Conservation (phyloP, 2,113 vertebrate species). For the Hystrix cristata region DNA sequence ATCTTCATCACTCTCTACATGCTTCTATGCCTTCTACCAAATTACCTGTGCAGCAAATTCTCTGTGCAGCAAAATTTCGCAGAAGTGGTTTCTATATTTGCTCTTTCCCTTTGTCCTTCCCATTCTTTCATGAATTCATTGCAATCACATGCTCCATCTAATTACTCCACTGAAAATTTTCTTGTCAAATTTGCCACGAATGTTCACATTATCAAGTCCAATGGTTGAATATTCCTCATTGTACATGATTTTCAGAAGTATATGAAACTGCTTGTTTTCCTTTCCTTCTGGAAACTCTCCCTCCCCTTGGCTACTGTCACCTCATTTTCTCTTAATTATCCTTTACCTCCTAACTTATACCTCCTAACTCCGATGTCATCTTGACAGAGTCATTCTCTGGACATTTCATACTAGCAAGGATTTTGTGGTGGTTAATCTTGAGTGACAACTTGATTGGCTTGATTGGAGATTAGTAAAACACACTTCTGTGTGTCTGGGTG, state of each 20-base stretch:
- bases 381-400: background rate
- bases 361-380: background rate
- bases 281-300: conserved; percentile 25
- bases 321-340: conserved; percentile 23
- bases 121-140: background rate
- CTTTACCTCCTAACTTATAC: background rate
- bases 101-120: background rate
- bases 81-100: conserved; percentile 6
- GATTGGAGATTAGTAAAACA: background rate
- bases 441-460: background rate
- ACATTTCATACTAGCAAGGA: background rate
- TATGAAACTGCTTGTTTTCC: background rate
- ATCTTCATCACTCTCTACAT: background rate
- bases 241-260: background rate
- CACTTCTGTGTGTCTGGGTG: background rate
- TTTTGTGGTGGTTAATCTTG: background rate
- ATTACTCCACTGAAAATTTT: conserved; percentile 15
- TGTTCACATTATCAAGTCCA: background rate
- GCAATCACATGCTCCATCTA: background rate
- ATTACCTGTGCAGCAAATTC: background rate
- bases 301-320: background rate
- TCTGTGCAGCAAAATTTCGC: conserved; percentile 44
- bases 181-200: conserved; percentile 39
- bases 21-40: background rate
- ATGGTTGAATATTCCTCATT: background rate